Percentiles rank a stretch among this genome's conserved stretches.
Conservation (phyloP, 2,113 vertebrate genomes). For the Octodon degus region DNA sequence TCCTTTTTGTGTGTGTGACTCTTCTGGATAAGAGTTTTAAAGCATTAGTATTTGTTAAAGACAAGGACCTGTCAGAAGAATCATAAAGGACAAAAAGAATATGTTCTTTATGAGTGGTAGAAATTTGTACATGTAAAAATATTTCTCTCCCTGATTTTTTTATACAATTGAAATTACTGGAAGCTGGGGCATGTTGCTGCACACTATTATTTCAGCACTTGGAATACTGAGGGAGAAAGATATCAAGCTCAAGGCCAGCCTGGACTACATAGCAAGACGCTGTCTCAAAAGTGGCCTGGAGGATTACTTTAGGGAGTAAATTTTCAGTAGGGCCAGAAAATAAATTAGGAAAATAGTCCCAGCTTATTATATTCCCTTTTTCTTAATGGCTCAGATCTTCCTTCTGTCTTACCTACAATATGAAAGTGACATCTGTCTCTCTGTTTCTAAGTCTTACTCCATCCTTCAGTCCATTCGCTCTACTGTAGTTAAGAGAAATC, state of each 20-base stretch:
- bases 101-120: slow-evolving; percentile 23
- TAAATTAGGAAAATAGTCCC: not conserved
- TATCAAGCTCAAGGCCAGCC: not conserved
- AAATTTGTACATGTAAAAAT: slow-evolving; percentile 50
- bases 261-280: not conserved
- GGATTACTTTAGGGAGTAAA: slow-evolving; percentile 28
- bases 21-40: slow-evolving; percentile 26
- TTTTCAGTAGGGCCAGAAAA: slow-evolving; percentile 37
- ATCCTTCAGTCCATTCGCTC: not conserved
- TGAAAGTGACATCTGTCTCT: not conserved
- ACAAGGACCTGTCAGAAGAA: not conserved
- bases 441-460: not conserved
- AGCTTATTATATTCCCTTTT: slow-evolving; percentile 43
- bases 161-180: slow-evolving; percentile 28
- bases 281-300: not conserved
- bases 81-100: slow-evolving; percentile 42
- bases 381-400: not conserved
- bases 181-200: not conserved
- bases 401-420: slow-evolving; percentile 37
- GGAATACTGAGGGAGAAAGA: not conserved
- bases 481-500: slow-evolving; percentile 37
- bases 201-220: not conserved
- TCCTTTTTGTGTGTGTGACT: too few relatives aligned
- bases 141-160: slow-evolving; percentile 53
- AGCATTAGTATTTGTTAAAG: slow-evolving; percentile 42